phyloP scores from a whole-genome alignment of 2,113 vertebrate species.

The Ovis canadensis region DNA sequence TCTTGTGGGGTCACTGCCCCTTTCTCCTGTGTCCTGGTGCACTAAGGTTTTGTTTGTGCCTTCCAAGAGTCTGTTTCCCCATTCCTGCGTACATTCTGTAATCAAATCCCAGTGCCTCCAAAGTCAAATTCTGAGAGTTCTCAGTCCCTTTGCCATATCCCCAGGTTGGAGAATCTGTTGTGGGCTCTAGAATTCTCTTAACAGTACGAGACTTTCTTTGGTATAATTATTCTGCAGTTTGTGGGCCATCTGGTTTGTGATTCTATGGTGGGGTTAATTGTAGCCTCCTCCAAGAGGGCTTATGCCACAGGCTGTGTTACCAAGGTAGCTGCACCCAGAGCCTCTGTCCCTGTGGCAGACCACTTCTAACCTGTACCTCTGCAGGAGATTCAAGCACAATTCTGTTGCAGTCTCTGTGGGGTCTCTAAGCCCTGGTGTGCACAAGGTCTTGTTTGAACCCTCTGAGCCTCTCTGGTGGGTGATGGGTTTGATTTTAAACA shows the following conservation, averaged over 20 bases:
- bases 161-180: background rate
- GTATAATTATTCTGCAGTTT: background rate
- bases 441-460: background rate
- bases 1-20: background rate
- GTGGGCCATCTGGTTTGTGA: fast-evolving
- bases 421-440: background rate
- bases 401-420: background rate
- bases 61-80: background rate
- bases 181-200: background rate
- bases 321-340: background rate
- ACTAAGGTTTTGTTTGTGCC: background rate
- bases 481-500: background rate
- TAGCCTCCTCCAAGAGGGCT: background rate
- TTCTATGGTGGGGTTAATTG: background rate
- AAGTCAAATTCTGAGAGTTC: background rate
- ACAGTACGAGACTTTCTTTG: fast-evolving
- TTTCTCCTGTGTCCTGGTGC: background rate
- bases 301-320: background rate
- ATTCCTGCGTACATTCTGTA: background rate
- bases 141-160: background rate
- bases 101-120: background rate
- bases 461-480: background rate
- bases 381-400: background rate
- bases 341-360: fast-evolving
- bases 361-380: background rate